phyloP scores from a whole-genome alignment of 2,113 vertebrate species.

The Megaceryle torquata region DNA sequence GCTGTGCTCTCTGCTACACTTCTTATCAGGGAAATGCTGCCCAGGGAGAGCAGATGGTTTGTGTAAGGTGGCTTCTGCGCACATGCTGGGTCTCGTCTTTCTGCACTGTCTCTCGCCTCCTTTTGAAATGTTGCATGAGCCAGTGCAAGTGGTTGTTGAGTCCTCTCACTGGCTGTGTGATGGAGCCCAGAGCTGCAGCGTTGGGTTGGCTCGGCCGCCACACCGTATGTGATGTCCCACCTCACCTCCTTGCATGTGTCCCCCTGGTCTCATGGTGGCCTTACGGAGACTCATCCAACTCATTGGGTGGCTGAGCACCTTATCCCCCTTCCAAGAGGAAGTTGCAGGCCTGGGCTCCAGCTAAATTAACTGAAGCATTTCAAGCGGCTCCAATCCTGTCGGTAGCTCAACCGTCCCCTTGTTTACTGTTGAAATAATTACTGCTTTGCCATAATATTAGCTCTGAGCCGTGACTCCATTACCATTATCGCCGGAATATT shows the following conservation, averaged over 20 bases:
- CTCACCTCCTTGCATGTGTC: rapidly evolving
- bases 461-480: constrained; percentile 83
- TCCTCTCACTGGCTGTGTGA: not conserved
- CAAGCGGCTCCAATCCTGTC: constrained; percentile 68
- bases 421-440: constrained; percentile 86
- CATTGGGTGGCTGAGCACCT: not conserved
- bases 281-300: not conserved
- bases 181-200: not conserved
- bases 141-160: rapidly evolving
- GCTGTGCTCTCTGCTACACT: not conserved
- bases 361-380: constrained; percentile 64
- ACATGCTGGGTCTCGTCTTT: rapidly evolving
- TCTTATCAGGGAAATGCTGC: not conserved
- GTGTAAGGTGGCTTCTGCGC: not conserved
- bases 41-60: not conserved
- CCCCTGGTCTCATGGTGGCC: rapidly evolving
- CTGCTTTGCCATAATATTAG: constrained; percentile 85
- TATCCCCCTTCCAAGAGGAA: not conserved
- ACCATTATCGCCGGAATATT: constrained; percentile 81
- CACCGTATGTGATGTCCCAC: rapidly evolving
- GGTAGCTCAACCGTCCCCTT: constrained; percentile 78
- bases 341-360: not conserved
- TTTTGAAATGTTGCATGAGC: not conserved
- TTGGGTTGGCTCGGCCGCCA: not conserved
- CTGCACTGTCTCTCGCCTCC: not conserved